These are phyloP conservation scores for Teleogryllus occipitalis DNA, from an alignment of 1,140 invertebrate species.

Conservation along the genomic window DNA sequence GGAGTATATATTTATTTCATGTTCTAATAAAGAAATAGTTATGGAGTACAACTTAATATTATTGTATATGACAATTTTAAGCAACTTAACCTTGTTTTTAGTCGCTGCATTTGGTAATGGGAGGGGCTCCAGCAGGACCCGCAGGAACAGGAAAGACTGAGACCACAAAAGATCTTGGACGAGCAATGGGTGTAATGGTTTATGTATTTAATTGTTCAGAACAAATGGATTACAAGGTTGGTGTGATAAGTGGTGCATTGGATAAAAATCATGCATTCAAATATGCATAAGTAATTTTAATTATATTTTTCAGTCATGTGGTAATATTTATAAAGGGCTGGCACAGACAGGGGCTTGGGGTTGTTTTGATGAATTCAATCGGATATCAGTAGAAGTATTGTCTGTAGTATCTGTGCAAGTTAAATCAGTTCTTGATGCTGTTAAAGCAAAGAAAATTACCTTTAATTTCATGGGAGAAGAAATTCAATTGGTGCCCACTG, in stretches of 20 bases:
- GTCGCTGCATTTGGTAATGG: constrained; percentile 82
- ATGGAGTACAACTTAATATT: not conserved
- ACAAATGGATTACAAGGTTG: constrained; percentile 86
- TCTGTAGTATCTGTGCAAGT: constrained; percentile 87
- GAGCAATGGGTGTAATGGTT: constrained; percentile 86
- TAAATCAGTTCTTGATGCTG: constrained; percentile 73
- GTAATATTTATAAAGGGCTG: constrained; percentile 83
- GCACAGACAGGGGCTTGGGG: constrained; percentile 90
- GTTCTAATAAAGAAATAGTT: no score
- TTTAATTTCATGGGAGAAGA: constrained; percentile 81
- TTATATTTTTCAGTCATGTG: constrained; percentile 54
- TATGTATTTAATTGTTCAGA: constrained; percentile 95
- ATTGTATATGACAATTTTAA: not conserved
- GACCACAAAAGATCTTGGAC: constrained; percentile 86
- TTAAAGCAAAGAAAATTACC: constrained; percentile 64
- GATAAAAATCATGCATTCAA: not conserved
- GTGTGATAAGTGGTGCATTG: not conserved
- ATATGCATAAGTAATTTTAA: not conserved
- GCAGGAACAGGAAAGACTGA: constrained; percentile 65
- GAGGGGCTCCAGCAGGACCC: constrained; percentile 83
- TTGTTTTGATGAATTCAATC: constrained; percentile 92
- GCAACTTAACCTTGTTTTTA: constrained; percentile 36
- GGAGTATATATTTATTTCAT: no score
- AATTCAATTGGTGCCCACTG: constrained; percentile 63
- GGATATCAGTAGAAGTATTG: constrained; percentile 85